Conservation (phyloP, 2,113 vertebrate genomes). For the Eclectus roratus region DNA sequence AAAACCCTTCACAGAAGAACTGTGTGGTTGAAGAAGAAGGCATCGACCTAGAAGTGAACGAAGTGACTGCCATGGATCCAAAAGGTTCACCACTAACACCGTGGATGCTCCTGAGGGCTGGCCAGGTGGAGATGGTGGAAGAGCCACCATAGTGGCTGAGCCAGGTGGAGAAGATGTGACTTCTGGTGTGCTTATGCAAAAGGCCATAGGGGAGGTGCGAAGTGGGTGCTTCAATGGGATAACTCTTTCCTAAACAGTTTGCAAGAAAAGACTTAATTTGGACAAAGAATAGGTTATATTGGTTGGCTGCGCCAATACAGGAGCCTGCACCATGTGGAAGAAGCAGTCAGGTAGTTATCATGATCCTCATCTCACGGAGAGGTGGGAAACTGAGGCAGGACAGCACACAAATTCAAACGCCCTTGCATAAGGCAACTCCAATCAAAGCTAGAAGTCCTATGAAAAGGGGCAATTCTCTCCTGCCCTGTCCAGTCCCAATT, state of each 20-base stretch:
- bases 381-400: neutral
- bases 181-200: neutral
- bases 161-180: neutral
- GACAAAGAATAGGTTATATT: neutral
- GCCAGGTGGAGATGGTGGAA: neutral
- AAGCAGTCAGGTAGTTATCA: accelerated
- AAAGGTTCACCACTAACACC: neutral
- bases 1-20: neutral
- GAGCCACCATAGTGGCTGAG: accelerated
- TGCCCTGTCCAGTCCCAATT: neutral
- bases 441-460: neutral
- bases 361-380: neutral
- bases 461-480: neutral
- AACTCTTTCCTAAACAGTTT: neutral
- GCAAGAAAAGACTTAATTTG: neutral
- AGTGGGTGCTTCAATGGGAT: neutral
- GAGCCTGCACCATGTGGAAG: neutral
- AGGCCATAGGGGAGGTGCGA: neutral
- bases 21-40: neutral
- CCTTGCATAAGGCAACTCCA: neutral
- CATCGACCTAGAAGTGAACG: neutral
- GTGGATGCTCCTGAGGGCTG: neutral
- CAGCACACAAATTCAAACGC: neutral
- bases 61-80: neutral
- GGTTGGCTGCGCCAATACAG: neutral